phyloP scores from a whole-genome alignment of 2,797 vertebrate species.

The Chloroceryle inda region DNA sequence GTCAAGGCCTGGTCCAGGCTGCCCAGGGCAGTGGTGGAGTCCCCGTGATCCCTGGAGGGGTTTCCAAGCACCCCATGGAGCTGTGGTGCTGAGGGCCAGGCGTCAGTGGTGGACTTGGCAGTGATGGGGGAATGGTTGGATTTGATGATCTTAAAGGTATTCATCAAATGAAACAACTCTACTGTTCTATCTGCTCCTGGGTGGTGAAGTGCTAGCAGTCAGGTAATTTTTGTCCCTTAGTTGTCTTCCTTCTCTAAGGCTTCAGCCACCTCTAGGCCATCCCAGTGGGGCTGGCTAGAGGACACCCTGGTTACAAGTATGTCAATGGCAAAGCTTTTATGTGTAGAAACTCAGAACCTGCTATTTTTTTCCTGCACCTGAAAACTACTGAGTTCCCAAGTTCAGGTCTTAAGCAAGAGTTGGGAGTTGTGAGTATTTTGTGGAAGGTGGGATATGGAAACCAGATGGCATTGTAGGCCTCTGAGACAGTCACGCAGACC shows the following conservation, averaged over 20 bases:
- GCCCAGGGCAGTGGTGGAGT: not conserved
- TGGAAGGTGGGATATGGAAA: not conserved
- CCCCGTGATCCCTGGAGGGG: too few species aligned
- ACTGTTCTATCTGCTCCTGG: not conserved
- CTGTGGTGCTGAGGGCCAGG: not conserved
- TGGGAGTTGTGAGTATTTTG: not conserved
- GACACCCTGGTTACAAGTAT: not conserved
- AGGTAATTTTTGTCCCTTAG: not conserved
- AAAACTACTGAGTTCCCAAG: not conserved
- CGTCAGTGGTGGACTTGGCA: not conserved
- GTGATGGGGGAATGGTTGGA: not conserved
- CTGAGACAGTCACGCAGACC: fast-evolving
- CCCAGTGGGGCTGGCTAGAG: fast-evolving
- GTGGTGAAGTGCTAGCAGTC: not conserved
- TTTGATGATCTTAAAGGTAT: not conserved
- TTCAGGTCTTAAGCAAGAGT: not conserved
- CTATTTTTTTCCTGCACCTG: not conserved
- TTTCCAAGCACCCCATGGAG: not conserved
- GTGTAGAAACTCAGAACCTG: not conserved
- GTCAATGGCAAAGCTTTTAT: not conserved
- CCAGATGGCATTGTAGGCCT: not conserved
- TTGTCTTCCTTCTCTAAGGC: not conserved
- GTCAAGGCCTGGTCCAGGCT: not conserved
- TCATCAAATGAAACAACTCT: not conserved
- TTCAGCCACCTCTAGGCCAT: not conserved